Evolutionary conservation across 1,140 invertebrate genomes (phyloP).

Genomic region (Mamestra configurata): DNA sequence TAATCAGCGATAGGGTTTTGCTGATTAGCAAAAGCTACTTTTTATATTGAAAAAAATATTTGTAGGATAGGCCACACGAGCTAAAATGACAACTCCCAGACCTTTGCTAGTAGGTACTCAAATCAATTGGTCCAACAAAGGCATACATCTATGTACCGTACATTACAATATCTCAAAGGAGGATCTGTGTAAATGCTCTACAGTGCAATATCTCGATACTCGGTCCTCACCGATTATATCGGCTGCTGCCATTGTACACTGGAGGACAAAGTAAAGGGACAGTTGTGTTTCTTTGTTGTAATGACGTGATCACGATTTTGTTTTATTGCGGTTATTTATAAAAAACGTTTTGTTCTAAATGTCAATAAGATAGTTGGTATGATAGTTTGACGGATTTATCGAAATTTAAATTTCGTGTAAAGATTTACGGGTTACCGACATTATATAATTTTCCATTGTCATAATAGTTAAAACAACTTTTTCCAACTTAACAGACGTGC

Average conservation of each 20-base stretch:
- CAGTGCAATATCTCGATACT: slow-evolving; percentile 17
- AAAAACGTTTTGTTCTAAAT: background rate
- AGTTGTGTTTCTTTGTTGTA: background rate
- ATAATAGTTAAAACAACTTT: too few species aligned
- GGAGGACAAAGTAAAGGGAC: slow-evolving; percentile 31
- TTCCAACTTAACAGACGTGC: too few species aligned
- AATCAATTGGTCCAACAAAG: background rate
- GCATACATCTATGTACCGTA: background rate
- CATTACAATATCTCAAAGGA: slow-evolving; percentile 1
- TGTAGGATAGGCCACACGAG: too few species aligned
- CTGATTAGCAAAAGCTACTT: too few species aligned
- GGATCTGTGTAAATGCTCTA: slow-evolving; percentile 11
- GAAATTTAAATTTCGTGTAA: too few species aligned
- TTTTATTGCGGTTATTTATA: background rate
- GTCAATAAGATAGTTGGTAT: background rate
- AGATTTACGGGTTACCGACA: too few species aligned
- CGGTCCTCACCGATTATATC: slow-evolving; percentile 3
- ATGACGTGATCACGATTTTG: background rate
- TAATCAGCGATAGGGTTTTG: too few species aligned
- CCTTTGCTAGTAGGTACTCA: background rate
- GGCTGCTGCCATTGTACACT: slow-evolving; percentile 34
- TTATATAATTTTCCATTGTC: too few species aligned
- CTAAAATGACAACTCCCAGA: too few species aligned
- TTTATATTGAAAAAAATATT: too few species aligned
- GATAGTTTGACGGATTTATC: background rate